Conservation (phyloP, 2,113 vertebrate species). For the Struthidea cinerea region DNA sequence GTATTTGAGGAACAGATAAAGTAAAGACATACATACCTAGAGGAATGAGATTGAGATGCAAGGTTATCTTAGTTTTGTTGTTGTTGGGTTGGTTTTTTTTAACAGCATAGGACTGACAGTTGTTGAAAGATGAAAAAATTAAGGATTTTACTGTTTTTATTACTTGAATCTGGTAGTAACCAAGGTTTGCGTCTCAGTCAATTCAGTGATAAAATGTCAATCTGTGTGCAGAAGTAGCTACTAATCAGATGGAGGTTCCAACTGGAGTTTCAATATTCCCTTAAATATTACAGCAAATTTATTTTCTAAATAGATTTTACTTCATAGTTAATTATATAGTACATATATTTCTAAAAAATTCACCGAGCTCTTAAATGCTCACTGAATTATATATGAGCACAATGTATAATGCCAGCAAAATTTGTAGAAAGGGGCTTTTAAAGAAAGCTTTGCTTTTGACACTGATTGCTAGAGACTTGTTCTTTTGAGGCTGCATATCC, state of each 20-base stretch:
- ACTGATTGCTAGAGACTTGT: not conserved
- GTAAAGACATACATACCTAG: not conserved
- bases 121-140: not conserved
- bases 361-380: not conserved
- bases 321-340: not conserved
- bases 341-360: not conserved
- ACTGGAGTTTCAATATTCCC: not conserved
- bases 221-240: not conserved
- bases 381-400: not conserved
- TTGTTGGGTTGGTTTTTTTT: not conserved
- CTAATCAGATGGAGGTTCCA: not conserved
- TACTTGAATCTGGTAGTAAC: not conserved
- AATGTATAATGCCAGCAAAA: not conserved
- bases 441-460: not conserved
- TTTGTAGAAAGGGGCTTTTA: not conserved
- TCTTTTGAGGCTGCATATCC: not conserved
- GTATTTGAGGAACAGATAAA: not conserved
- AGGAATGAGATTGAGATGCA: not conserved
- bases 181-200: not conserved
- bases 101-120: not conserved
- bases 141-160: not conserved
- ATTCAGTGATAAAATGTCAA: not conserved
- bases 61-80: not conserved
- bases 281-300: not conserved
- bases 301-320: not conserved